Evolutionary conservation across 1,140 invertebrate genomes (phyloP), one percentile per base, ranked within the genome.

Genomic region (Forficula auricularia): DNA sequence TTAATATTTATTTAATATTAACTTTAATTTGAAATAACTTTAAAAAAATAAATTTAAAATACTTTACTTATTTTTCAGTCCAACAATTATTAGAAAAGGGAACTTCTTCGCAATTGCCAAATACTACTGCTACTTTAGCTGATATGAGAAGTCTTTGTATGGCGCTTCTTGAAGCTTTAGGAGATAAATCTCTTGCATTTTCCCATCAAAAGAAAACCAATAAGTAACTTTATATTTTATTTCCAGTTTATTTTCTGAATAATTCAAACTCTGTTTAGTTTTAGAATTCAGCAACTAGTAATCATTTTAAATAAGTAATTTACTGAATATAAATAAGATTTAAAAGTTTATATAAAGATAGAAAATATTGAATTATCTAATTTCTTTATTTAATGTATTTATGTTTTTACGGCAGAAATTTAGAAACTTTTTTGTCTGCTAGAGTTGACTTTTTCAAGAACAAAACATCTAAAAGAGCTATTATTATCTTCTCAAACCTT

Each of bases 191-290:
- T 32, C 59, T 84, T 20, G 82, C 82, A 9, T 55, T 88, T 3
- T 71, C 72, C 35, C 82, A 88, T 63, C 82, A 88, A 52, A 77
- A 79, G 49, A 85, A 85, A 65, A 79, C 82, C 1, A 88, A 82
- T 57, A 79, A 76, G 75, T 73, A 49, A 54, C 53, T 49, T 40
- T 32, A 42, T 14, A 30, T n/a, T n/a, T n/a, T n/a, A n/a, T 20
- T 18, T 34, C 13, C 13, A 4, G 19, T 13, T 45, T 10, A 9
- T 30, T 31, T 9, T 13, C 19, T 41, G 12, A 12, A 40, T 32
- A 13, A 1, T 38, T 18, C 12, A 40, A 46, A 30, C 31, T 46
- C 18, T n/a, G n/a, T n/a, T n/a, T n/a, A n/a, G n/a, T n/a, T n/a
- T n/a, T n/a, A n/a, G n/a, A n/a, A n/a, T n/a, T n/a, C n/a, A n/a